Base-by-base conservation (phyloP, 2,113 vertebrate genomes). In the Crocuta crocuta region DNA sequence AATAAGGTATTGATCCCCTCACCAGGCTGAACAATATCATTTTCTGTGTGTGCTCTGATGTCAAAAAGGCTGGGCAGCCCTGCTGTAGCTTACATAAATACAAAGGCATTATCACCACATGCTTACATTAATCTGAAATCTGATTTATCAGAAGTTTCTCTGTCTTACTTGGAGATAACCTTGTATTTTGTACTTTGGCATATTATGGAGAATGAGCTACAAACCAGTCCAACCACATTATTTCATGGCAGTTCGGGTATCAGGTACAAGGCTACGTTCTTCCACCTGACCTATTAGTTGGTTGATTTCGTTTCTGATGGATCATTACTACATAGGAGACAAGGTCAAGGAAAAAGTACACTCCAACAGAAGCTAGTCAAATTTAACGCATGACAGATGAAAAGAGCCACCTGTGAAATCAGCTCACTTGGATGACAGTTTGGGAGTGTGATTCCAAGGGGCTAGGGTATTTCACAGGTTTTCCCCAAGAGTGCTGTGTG, bases 151-250 rank as follows among this genome's bases (percentile, higher is more conserved):
- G 58, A 96, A 81, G 17, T 80, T 78, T 93, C 43, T 61, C 26
- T 82, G 81, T 96, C 87, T 88, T 88, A 28, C 26, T 90, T 89
- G 76, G 24, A 66, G 58, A n/a, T 31, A 92, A 23, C 21, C 65
- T n/a, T 78, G 65, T 87, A 66, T 94, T 95, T 87, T 95, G 63
- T 66, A 26, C 81, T 95, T 61, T 86, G 70, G 35, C 50, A 78
- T 88, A 33, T 80, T 81, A 79, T 16, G 10, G 61, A 85, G 35
- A 13, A 90, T 63, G 61, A 91, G 43, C 39, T 78, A 82, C 58
- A 76, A 91, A 76, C 80, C 73, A 55, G 45, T 28, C 76, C 65
- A 95, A 70, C 16, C 13, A 83, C 39, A 26, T 88, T 65, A 85
- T 90, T 70, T 94, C 89, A 80, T 10, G 58, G 65, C 63, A 74